Evolutionary conservation across 2,113 vertebrate species (phyloP), one percentile per base, ranked within the genome.

Genomic region (Pleuronectes platessa): DNA sequence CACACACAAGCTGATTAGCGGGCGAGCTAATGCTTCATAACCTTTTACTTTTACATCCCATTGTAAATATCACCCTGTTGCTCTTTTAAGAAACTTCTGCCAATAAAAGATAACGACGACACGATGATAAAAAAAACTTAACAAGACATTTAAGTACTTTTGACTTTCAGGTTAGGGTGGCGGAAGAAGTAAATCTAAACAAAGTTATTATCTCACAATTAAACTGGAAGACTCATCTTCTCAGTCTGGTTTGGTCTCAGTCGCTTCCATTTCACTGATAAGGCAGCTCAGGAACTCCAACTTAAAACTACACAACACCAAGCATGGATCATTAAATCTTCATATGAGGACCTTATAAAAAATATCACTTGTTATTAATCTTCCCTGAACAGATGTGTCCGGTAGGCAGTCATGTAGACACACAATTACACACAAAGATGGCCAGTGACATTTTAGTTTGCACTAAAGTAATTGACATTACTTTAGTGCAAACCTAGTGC

Each of bases 381-480:
- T 72, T 55, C 0, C 3, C 51, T 85, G 61, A 73, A 73, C 67
- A 80, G 68, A 78, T 75, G 49, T n/a, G 23, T 76, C 61, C 55
- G 77, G 81, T 71, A 79, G 62, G 74, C 74, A 74, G 6, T 11
- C 58, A 67, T 64, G 49, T 23, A 54, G 78, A 66, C 65, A 71
- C 65, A 67, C 24, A 63, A 78, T 81, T 68, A 87, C 64, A 78
- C 69, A 67, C 20, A 2, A 63, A 86, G 60, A 74, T 51, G 70
- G n/a, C 75, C 40, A 55, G 51, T 77, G 73, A 68, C 70, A 81
- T 69, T 76, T 24, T 24, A 24, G 24, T 24, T 24, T 24, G 24
- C 24, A 24, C 24, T 24, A 24, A 24, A 24, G 24, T 24, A 24
- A 24, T 24, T 24, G 24, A 24, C 24, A 24, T 24, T 24, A 84